These are phyloP conservation scores for Protonemura montana DNA, from an alignment of 2,888 invertebrate species.

Conservation along the genomic window DNA sequence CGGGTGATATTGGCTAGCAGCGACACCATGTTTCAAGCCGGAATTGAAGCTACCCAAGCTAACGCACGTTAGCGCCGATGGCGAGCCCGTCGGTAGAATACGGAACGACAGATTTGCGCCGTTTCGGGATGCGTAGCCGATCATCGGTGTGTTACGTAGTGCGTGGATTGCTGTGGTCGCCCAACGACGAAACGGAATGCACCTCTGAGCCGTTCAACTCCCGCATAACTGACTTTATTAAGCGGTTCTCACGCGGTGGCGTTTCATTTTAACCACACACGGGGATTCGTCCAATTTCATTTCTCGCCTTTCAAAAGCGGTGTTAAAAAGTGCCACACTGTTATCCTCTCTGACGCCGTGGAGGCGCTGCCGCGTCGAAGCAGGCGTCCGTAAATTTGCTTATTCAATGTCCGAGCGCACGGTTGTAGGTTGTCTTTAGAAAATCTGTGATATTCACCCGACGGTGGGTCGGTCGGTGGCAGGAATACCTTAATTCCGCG, in stretches of 20 bases:
- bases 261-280: too few relatives aligned
- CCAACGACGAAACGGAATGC: not conserved
- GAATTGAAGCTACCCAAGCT: too few relatives aligned
- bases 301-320: too few relatives aligned
- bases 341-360: not conserved
- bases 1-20: not conserved
- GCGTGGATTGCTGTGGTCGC: not conserved
- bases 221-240: too few relatives aligned
- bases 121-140: not conserved
- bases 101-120: not conserved
- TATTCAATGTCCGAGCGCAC: not conserved
- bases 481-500: slow-evolving; percentile 16
- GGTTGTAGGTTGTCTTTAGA: not conserved
- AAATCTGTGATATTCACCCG: slow-evolving; percentile 16
- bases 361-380: not conserved
- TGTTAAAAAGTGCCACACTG: too few relatives aligned
- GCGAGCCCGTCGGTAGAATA: not conserved
- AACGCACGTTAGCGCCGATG: not conserved
- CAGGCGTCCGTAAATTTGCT: not conserved
- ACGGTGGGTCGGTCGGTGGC: not conserved
- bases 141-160: not conserved
- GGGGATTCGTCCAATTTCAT: too few relatives aligned
- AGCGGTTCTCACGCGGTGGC: too few relatives aligned
- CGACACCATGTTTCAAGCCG: too few relatives aligned
- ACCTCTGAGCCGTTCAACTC: too few relatives aligned